Percentiles rank a stretch among this genome's conserved stretches.
These are phyloP conservation scores for Drosophila nr. perissopoda DNA, from an alignment of 2,888 invertebrate genomes.

Conservation along the genomic window DNA sequence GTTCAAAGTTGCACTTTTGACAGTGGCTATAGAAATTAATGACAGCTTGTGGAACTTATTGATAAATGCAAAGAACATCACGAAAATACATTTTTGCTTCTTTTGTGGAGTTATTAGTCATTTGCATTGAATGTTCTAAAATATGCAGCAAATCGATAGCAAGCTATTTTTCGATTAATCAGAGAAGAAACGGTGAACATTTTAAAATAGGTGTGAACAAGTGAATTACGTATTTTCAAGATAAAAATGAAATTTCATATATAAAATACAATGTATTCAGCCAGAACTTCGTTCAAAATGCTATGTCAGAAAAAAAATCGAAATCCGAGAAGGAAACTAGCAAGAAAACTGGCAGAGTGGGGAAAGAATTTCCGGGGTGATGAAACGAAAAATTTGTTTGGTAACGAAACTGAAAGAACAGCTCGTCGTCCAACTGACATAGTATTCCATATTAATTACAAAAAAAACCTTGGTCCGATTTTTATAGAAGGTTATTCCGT, in stretches of 20 bases:
- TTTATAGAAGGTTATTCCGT: neutral
- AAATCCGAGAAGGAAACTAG: neutral
- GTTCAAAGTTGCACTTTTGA: slow-evolving; percentile 5
- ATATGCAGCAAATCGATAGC: neutral
- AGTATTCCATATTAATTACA: neutral
- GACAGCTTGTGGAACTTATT: neutral
- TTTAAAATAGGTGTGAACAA: neutral
- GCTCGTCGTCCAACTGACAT: neutral
- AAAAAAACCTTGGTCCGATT: neutral
- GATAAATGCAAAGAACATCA: neutral
- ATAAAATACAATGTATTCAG: neutral
- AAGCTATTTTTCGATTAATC: neutral
- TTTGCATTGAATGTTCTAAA: neutral
- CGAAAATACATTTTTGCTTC: neutral
- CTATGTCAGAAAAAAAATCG: neutral
- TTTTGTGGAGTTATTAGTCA: neutral
- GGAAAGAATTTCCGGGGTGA: neutral
- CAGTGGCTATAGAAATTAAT: neutral
- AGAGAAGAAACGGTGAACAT: neutral
- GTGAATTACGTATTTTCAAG: neutral
- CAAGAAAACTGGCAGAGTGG: neutral
- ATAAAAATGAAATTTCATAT: neutral
- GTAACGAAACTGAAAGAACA: neutral
- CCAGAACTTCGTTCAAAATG: neutral
- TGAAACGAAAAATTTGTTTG: neutral